Evolutionary conservation across 2,888 invertebrate species (phyloP), one percentile per base, ranked within the genome.

Genomic region (Athalia circularis): DNA sequence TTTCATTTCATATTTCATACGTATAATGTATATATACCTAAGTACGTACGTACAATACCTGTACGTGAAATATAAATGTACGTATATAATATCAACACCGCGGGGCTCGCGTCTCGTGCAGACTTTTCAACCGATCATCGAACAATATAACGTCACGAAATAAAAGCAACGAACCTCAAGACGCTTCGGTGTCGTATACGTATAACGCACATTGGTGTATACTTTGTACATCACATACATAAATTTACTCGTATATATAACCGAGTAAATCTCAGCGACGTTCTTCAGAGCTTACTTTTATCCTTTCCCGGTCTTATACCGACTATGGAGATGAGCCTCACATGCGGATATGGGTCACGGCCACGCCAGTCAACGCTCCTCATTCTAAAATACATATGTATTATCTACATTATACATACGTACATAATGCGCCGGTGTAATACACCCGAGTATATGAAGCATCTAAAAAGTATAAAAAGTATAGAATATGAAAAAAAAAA

Each of bases 321-420:
- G 29, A 29, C 29, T 29, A 29, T 29, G 29, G 29, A 29, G 29
- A 29, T 29, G 29, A 29, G 29, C 29, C 81, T 78, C 81, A 78
- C 78, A 79, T 29, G 29, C 29, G 29, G 78, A 82, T 81, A 80
- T 82, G 79, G 82, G 82, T 82, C 82, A 82, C 80, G 82, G 81
- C 80, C 81, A 82, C 29, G 80, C 80, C 80, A 82, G 82, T 82
- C 82, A 82, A 82, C 80, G 81, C 81, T 82, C 81, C 80, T 81
- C 52, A 50, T 59, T 59, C 59, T 59, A 59, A 29, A 29, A 72
- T 72, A 59, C 72, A n/a, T 48, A 65, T 68, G 9, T 64, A 68
- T 54, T 43, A 43, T 50, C 43, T 43, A 54, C 29, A 68, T 50
- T 29, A 29, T 29, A n/a, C 50, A 68, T 54, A 68, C 2, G 29